These are phyloP conservation scores for Dolichoris vasculosae DNA, from an alignment of 1,140 invertebrate genomes.

Conservation along the genomic window DNA sequence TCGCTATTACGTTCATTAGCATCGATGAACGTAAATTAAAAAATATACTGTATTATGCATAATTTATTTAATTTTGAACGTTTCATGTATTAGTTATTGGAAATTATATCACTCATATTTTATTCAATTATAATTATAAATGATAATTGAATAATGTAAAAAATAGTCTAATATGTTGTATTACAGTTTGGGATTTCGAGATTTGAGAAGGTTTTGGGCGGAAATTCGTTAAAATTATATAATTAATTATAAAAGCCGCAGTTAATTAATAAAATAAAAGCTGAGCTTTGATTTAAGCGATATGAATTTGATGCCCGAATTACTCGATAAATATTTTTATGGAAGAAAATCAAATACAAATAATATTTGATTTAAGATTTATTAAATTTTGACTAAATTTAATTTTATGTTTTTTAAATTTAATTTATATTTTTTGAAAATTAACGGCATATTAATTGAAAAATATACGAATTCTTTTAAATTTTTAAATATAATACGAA, in stretches of 20 bases:
- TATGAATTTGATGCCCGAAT: not conserved
- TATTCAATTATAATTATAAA: not conserved
- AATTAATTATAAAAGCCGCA: not conserved
- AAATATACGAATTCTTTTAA: too few species aligned
- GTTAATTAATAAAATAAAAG: not conserved
- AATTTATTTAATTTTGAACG: constrained; percentile 2
- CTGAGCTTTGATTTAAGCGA: not conserved
- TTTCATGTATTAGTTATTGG: not conserved
- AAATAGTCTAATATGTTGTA: not conserved
- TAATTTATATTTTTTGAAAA: too few species aligned
- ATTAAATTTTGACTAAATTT: not conserved
- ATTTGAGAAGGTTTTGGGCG: not conserved
- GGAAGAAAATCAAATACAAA: too few species aligned
- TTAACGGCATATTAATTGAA: too few species aligned
- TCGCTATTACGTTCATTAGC: not conserved
- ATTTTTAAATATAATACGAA: too few species aligned
- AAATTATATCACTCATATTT: not conserved
- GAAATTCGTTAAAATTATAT: not conserved
- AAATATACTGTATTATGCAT: not conserved
- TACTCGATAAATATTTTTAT: not conserved
- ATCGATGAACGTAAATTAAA: not conserved
- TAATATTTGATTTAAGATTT: not conserved
- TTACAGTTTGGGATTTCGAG: not conserved
- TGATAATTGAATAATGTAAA: not conserved
- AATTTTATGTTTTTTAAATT: too few species aligned